Evolutionary conservation across 2,797 vertebrate species (phyloP).

Genomic region (Oreortyx pictus): DNA sequence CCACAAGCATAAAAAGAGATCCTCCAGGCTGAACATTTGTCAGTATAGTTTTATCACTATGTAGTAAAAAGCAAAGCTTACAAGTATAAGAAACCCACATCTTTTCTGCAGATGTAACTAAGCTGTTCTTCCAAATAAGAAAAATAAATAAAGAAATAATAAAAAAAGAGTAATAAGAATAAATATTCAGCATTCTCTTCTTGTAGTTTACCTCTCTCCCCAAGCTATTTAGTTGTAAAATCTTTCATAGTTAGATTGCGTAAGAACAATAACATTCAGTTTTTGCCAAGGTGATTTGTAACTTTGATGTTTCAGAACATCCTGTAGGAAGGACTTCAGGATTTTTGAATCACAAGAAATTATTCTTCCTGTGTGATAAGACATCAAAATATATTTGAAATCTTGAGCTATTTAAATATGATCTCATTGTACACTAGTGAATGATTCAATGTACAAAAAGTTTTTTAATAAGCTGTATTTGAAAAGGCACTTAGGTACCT

Average conservation of each 20-base stretch:
- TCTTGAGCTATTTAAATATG: not conserved
- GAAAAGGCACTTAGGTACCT: not conserved
- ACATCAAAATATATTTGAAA: not conserved
- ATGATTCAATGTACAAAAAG: not conserved
- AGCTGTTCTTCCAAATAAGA: not conserved
- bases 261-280: not conserved
- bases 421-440: not conserved
- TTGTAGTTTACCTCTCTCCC: not conserved
- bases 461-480: not conserved
- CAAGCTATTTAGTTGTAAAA: not conserved
- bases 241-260: not conserved
- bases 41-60: not conserved
- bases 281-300: not conserved
- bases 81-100: not conserved
- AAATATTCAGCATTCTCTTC: not conserved
- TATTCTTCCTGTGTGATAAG: not conserved
- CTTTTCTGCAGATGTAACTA: not conserved
- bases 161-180: not conserved
- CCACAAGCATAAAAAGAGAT: not conserved
- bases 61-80: not conserved
- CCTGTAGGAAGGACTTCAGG: not conserved
- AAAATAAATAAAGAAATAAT: not conserved
- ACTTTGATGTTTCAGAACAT: not conserved
- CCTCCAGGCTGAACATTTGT: not conserved
- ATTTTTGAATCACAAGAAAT: not conserved